These are phyloP conservation scores for Bombus ignitus DNA, from an alignment of 1,140 invertebrate genomes.

Conservation along the genomic window DNA sequence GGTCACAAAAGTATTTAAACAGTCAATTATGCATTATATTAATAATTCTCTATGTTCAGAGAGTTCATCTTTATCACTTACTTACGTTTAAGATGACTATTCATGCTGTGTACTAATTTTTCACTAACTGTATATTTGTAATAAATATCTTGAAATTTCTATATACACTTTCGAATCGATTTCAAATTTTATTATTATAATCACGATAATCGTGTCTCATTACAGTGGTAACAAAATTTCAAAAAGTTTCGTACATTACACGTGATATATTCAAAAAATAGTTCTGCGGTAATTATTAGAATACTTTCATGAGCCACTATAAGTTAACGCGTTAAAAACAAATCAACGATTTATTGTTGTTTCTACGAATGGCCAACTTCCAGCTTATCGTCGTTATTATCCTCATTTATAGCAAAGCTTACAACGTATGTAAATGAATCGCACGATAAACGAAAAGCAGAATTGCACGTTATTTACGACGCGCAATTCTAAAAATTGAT, in stretches of 20 bases:
- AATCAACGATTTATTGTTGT: conserved; percentile 33
- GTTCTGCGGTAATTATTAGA: background rate
- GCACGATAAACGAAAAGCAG: background rate
- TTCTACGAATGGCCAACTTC: conserved; percentile 1
- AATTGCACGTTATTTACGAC: background rate
- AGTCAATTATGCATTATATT: too few relatives aligned
- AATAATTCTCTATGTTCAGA: too few relatives aligned
- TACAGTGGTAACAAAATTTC: background rate
- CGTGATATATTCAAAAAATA: background rate
- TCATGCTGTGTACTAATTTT: background rate
- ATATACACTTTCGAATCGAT: too few relatives aligned
- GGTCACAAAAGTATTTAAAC: background rate
- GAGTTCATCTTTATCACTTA: too few relatives aligned
- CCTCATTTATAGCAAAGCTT: conserved; percentile 1
- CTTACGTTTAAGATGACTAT: background rate
- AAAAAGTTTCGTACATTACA: background rate
- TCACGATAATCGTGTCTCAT: background rate
- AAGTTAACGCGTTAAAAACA: conserved; percentile 5
- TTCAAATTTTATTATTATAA: background rate
- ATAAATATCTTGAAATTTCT: too few relatives aligned
- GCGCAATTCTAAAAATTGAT: background rate
- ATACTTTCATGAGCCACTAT: background rate
- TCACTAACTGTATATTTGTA: too few relatives aligned
- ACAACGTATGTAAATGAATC: background rate
- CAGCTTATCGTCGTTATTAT: background rate